These are phyloP conservation scores for Cuculus canorus DNA, from an alignment of 2,797 vertebrate species.

Conservation along the genomic window DNA sequence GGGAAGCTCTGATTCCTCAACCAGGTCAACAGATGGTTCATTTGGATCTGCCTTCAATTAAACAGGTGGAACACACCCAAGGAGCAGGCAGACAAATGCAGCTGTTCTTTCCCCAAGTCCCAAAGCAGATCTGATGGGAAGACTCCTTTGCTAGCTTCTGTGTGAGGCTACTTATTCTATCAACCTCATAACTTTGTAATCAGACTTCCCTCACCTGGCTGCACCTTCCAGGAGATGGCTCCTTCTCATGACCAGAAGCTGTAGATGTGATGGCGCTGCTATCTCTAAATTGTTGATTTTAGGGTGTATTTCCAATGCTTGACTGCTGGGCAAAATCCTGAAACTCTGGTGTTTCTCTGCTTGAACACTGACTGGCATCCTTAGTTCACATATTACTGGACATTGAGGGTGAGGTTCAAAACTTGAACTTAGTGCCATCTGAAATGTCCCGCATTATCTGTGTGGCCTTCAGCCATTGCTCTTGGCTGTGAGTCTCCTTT, in stretches of 20 bases:
- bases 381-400: background rate
- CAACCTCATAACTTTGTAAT: background rate
- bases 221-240: background rate
- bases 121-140: background rate
- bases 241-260: background rate
- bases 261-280: background rate
- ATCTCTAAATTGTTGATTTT: background rate
- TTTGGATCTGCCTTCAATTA: constrained; percentile 28
- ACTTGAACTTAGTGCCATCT: background rate
- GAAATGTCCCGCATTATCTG: background rate
- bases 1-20: constrained; percentile 5
- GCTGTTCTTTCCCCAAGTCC: constrained; percentile 30
- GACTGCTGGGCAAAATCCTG: background rate
- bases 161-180: background rate
- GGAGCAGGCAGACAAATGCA: constrained; percentile 42
- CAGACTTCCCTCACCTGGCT: background rate
- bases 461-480: background rate
- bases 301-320: background rate
- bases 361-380: background rate
- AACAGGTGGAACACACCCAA: constrained; percentile 32
- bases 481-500: background rate
- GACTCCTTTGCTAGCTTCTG: background rate
- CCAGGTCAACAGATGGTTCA: constrained; percentile 51
- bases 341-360: background rate
- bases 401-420: background rate